Conservation (phyloP, 2,113 vertebrate species). For the Grallaria varia region DNA sequence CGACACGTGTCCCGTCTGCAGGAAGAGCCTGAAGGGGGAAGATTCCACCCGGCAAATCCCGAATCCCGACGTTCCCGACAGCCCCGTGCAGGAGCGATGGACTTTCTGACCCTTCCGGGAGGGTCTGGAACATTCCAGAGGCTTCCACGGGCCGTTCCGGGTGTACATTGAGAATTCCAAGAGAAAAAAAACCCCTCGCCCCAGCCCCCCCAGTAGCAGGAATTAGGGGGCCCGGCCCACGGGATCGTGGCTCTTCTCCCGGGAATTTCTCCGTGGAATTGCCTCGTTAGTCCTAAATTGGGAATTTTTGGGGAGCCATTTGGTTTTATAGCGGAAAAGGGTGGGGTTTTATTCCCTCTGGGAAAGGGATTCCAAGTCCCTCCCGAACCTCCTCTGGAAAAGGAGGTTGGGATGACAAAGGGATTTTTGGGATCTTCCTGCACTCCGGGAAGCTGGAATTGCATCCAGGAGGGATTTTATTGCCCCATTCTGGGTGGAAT, state of each 20-base stretch:
- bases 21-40: conserved; percentile 93
- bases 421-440: neutral
- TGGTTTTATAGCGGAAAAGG: neutral
- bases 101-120: conserved; percentile 82
- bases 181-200: neutral
- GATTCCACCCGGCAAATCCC: conserved; percentile 83
- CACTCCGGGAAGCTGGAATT: neutral
- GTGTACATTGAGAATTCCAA: neutral
- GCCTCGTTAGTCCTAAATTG: neutral
- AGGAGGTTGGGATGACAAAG: neutral
- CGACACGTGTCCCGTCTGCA: conserved; percentile 96
- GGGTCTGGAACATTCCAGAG: neutral
- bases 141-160: neutral
- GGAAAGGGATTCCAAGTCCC: neutral
- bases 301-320: neutral
- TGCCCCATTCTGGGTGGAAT: neutral
- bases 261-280: neutral
- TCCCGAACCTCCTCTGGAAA: neutral
- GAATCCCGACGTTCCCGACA: conserved; percentile 73
- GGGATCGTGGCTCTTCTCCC: neutral
- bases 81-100: conserved; percentile 89
- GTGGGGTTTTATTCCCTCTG: neutral
- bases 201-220: conserved; percentile 26
- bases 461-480: neutral
- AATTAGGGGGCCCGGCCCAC: neutral